Base-by-base conservation (phyloP, 2,797 vertebrate genomes). In the Scolopax bukidnonensis region DNA sequence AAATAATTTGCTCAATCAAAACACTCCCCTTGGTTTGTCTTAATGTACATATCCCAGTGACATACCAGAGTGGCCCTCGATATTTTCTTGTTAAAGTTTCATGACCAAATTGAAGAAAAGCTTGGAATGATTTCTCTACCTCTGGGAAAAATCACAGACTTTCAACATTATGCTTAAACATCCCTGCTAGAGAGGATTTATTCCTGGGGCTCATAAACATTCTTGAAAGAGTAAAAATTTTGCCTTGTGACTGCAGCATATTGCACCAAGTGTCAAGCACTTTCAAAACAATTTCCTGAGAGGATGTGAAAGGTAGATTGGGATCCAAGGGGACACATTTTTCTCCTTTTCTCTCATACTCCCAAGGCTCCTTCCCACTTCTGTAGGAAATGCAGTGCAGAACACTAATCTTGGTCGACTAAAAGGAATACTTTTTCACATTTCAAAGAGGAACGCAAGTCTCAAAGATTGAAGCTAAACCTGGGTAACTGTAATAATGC, bases 281-380 rank as follows among this genome's bases (percentile, higher is more conserved):
- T 96, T 95, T 94, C 87, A 93, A 93, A 97, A 84, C 84, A 87
- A 92, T 97, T 96, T 97, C 93, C 89, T 96, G 79, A 87, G 93
- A 95, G 91, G 70, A 87, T 69, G 85, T 94, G 68, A 92, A 94
- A 96, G 85, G 91, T 95, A 90, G 84, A 82, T 94, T 88, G 61
- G 71, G 61, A 95, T 96, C 74, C 74, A 90, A 95, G 88, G 89
- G 88, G 96, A 96, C 94, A 90, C 77, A 89, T 94, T 97, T 95
- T 96, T 94, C 88, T 98, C 96, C 83, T 93, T 93, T 95, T 90
- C 94, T 89, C 93, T 97, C 71, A 27, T 79, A 80, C 68, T 97
- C 87, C 90, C 90, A 84, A 76, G 53, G 30, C 7, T 14, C 85
- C 77, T 92, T 80, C 85, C 59, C 60, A 73, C 70, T 89, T 88